Evolutionary conservation across 1,140 invertebrate genomes (phyloP).

Genomic region (Formica selysi): DNA sequence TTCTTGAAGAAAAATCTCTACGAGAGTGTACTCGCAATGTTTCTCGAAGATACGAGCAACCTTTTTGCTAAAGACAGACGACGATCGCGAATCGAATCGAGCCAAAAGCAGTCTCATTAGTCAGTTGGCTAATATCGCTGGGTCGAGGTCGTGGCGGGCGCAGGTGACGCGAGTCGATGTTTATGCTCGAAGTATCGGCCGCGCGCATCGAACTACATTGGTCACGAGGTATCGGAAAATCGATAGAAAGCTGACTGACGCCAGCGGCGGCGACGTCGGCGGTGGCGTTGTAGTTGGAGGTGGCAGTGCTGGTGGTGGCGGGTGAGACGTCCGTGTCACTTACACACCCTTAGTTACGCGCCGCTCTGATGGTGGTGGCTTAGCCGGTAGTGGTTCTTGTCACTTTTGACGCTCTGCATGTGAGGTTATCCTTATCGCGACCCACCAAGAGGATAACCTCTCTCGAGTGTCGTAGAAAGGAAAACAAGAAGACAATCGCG

Average conservation of each 20-base stretch:
- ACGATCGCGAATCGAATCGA: conserved; percentile 54
- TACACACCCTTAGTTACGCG: conserved; percentile 59
- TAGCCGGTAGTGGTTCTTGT: conserved; percentile 48
- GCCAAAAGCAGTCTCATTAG: conserved; percentile 31
- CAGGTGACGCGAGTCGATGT: conserved; percentile 74
- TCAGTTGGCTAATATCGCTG: neutral
- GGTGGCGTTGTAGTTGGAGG: conserved; percentile 33
- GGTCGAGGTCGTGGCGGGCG: conserved; percentile 50
- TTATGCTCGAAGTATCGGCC: conserved; percentile 80
- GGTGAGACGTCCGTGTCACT: conserved; percentile 32
- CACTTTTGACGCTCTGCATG: conserved; percentile 23
- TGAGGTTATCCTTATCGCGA: conserved; percentile 7
- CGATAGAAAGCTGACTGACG: conserved; percentile 84
- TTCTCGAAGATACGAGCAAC: no score
- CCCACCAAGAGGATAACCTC: neutral
- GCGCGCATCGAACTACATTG: conserved; percentile 81
- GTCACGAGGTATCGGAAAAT: conserved; percentile 85
- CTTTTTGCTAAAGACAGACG: neutral
- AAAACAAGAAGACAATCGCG: conserved; percentile 14
- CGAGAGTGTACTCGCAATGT: neutral
- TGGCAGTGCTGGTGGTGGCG: conserved; percentile 13
- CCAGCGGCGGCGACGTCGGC: conserved; percentile 55
- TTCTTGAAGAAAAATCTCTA: neutral
- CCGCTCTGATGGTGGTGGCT: conserved; percentile 54
- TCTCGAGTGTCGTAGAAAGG: neutral